These are phyloP conservation scores for Thera obeliscata DNA, from an alignment of 2,888 invertebrate genomes.

Conservation along the genomic window DNA sequence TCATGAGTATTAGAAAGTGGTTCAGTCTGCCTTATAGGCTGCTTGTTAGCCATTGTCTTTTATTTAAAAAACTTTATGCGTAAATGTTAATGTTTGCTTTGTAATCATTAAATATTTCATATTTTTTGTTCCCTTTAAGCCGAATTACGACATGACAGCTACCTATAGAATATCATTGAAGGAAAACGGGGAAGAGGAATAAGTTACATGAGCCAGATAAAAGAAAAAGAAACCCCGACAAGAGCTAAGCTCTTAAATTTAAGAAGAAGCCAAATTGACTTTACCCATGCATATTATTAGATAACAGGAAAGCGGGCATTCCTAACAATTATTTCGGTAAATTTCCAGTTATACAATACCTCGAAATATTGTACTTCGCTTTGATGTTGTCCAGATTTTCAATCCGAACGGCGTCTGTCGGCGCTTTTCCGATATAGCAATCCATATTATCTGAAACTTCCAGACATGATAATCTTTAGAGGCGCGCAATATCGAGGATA, in stretches of 20 bases:
- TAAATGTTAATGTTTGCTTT: background rate
- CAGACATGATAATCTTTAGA: slow-evolving; percentile 65
- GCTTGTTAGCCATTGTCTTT: slow-evolving; percentile 42
- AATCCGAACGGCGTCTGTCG: slow-evolving; percentile 17
- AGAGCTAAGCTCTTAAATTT: too few species aligned
- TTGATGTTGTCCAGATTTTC: slow-evolving; percentile 16
- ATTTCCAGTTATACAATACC: background rate
- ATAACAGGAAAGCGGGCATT: background rate
- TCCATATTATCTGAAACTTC: slow-evolving; percentile 41
- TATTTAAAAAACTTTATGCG: background rate
- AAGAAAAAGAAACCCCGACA: too few species aligned
- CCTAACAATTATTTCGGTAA: background rate
- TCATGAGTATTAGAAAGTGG: slow-evolving; percentile 63
- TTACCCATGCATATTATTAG: background rate
- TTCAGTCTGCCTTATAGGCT: slow-evolving; percentile 30
- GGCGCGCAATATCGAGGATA: slow-evolving; percentile 61
- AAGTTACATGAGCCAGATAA: too few species aligned
- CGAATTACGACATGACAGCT: too few species aligned
- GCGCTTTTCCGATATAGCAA: slow-evolving; percentile 36
- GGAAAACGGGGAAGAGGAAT: too few species aligned
- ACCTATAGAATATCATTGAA: too few species aligned
- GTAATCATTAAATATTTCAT: too few species aligned
- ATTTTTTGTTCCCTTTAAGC: background rate
- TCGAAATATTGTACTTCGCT: background rate
- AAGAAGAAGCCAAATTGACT: background rate